Percentiles rank a stretch among this genome's conserved stretches.
phyloP scores from a whole-genome alignment of 2,113 vertebrate genomes.

The Hippocampus mohnikei region DNA sequence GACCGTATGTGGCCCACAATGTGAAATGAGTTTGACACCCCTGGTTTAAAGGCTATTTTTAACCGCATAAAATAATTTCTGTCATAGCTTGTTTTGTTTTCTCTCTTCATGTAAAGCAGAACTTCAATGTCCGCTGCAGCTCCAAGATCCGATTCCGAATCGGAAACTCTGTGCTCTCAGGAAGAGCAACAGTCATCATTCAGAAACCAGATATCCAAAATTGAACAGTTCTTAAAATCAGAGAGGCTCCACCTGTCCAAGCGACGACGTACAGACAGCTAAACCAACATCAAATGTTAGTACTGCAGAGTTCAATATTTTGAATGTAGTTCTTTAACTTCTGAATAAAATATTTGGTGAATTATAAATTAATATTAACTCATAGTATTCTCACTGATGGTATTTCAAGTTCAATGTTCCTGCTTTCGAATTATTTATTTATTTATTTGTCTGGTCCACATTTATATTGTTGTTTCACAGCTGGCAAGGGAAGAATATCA shows the following conservation, averaged over 20 bases:
- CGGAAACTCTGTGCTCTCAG: constrained; percentile 32
- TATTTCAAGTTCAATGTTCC: not conserved
- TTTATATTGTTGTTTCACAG: not conserved
- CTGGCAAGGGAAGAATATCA: not conserved
- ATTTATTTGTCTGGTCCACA: not conserved
- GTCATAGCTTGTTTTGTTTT: not conserved
- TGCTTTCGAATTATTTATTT: not conserved
- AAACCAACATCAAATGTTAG: not conserved
- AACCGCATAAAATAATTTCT: not conserved
- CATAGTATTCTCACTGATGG: not conserved
- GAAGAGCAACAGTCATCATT: constrained; percentile 53
- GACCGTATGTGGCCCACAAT: too few relatives aligned
- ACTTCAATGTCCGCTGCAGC: constrained; percentile 6
- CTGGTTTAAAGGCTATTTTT: not conserved
- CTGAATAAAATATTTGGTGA: not conserved
- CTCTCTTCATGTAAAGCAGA: constrained; percentile 18
- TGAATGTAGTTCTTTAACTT: not conserved
- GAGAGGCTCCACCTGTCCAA: constrained; percentile 55
- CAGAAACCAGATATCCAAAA: constrained; percentile 64
- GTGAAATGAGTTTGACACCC: too few relatives aligned
- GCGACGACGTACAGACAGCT: constrained; percentile 40
- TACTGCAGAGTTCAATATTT: not conserved
- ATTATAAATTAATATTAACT: not conserved
- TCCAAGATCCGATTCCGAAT: constrained; percentile 5
- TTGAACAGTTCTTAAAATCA: constrained; percentile 58